These are phyloP conservation scores for Carduelis carduelis DNA, from an alignment of 2,797 vertebrate genomes.

Conservation along the genomic window DNA sequence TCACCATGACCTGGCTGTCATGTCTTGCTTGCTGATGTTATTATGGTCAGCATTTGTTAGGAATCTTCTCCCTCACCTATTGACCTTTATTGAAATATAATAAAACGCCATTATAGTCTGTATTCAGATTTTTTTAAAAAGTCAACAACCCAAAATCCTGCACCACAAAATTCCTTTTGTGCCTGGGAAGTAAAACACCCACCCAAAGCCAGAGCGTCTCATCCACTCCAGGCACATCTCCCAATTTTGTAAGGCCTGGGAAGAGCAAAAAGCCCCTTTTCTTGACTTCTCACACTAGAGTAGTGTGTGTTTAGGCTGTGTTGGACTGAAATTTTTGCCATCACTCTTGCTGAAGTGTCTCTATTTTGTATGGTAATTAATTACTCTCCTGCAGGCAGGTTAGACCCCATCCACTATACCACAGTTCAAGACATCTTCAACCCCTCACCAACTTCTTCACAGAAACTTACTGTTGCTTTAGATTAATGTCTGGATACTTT, in stretches of 20 bases:
- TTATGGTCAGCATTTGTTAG: background rate
- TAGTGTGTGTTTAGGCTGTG: no score
- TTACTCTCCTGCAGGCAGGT: rapidly evolving
- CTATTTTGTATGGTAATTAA: background rate
- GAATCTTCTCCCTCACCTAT: background rate
- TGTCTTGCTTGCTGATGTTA: background rate
- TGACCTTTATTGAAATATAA: background rate
- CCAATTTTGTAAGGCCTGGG: background rate
- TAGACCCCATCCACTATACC: background rate
- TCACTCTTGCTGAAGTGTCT: background rate
- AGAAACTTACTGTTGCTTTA: background rate
- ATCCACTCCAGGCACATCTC: background rate
- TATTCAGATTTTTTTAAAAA: background rate
- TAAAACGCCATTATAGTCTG: rapidly evolving
- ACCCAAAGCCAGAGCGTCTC: background rate
- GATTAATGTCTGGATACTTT: background rate
- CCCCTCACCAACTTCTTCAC: background rate
- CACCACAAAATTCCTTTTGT: background rate
- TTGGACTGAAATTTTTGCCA: background rate
- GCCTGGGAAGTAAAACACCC: background rate
- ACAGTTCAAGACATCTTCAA: background rate
- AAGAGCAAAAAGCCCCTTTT: background rate
- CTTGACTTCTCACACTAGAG: background rate
- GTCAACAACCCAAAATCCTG: rapidly evolving
- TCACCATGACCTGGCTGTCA: background rate